phyloP scores from a whole-genome alignment of 2,888 invertebrate species.

The Eumerus sabulonum region DNA sequence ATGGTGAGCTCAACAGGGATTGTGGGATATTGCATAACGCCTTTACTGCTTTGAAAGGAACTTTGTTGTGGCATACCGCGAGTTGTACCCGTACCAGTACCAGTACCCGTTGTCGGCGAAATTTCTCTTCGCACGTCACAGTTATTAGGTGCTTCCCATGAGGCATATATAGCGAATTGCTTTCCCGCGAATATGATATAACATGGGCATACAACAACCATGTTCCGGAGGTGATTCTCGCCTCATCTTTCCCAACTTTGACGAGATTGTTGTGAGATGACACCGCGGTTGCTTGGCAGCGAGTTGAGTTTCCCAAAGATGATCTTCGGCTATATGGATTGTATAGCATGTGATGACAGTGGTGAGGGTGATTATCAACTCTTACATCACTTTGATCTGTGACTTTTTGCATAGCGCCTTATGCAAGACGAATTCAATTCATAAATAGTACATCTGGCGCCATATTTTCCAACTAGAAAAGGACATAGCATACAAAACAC shows the following conservation, averaged over 20 bases:
- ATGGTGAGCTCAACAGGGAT: neutral
- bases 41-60: conserved; percentile 10
- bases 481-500: conserved; percentile 12
- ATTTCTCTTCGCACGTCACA: conserved; percentile 40
- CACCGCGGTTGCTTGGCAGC: conserved; percentile 33
- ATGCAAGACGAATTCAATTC: neutral
- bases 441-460: conserved; percentile 34
- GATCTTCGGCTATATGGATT: conserved; percentile 34
- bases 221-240: conserved; percentile 38
- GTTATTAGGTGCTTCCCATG: conserved; percentile 12
- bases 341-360: conserved; percentile 18
- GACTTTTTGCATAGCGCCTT: conserved; percentile 31
- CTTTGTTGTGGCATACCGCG: conserved; percentile 48
- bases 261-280: conserved; percentile 56
- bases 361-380: conserved; percentile 32
- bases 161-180: neutral
- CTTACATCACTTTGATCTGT: conserved; percentile 36
- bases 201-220: conserved; percentile 43
- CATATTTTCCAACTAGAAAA: conserved; percentile 22
- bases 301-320: conserved; percentile 34
- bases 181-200: conserved; percentile 68
- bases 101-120: neutral
- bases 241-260: no score
- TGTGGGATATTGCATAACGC: conserved; percentile 45
- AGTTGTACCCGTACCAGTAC: conserved; percentile 17